A percentile compares a stretch with the other conserved stretches of the same genome.
Evolutionary conservation across 1,140 invertebrate genomes (phyloP).

Genomic region (Drosophila lowei): DNA sequence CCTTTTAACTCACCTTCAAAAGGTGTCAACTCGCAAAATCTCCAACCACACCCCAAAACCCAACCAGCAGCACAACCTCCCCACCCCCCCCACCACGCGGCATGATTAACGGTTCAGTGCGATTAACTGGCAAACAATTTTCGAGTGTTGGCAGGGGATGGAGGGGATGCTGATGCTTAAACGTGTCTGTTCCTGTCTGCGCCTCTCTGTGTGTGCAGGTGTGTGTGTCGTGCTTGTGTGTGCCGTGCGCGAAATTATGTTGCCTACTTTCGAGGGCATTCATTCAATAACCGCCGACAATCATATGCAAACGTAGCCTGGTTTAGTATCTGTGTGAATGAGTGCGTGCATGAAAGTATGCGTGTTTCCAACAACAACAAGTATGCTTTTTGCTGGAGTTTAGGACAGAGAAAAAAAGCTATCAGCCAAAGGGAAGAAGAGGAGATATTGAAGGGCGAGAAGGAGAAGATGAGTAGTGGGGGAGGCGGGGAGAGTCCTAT

Average conservation of each 20-base stretch:
- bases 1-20: constrained; percentile 9
- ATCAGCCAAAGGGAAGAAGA: too few species aligned
- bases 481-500: neutral
- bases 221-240: constrained; percentile 10
- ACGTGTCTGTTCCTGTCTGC: constrained; percentile 15
- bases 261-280: constrained; percentile 42
- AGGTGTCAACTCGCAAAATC: constrained; percentile 50
- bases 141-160: constrained; percentile 21
- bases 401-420: neutral
- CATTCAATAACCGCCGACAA: constrained; percentile 48
- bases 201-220: neutral
- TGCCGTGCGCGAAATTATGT: constrained; percentile 21
- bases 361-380: constrained; percentile 16
- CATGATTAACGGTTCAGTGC: constrained; percentile 47
- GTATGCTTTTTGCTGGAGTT: too few species aligned
- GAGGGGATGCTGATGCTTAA: neutral
- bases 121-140: constrained; percentile 51
- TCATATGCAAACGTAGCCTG: constrained; percentile 18
- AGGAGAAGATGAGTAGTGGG: too few species aligned
- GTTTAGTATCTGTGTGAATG: constrained; percentile 10
- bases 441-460: too few species aligned
- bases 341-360: constrained; percentile 14
- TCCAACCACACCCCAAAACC: constrained; percentile 35
- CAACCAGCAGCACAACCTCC: neutral
- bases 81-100: neutral